Evolutionary conservation across 2,113 vertebrate genomes (phyloP).

Genomic region (Oceanites oceanicus): DNA sequence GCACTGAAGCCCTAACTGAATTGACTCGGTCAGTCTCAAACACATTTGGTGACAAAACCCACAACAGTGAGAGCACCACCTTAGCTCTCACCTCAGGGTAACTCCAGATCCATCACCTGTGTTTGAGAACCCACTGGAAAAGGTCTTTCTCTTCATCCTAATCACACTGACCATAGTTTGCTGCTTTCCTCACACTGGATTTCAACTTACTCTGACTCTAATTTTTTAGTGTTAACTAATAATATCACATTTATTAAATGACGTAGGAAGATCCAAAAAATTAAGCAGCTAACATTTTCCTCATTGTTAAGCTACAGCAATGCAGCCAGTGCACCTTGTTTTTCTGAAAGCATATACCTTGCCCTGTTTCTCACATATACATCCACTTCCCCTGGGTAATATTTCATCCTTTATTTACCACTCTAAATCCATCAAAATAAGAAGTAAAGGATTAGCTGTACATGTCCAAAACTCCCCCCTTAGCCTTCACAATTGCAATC

Average conservation of each 20-base stretch:
- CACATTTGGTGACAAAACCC: not conserved
- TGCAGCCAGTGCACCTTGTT: not conserved
- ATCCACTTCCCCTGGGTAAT: not conserved
- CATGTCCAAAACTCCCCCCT: not conserved
- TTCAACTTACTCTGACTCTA: not conserved
- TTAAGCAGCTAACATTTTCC: not conserved
- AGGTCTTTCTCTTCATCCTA: not conserved
- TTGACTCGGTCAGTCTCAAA: not conserved
- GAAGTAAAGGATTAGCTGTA: not conserved
- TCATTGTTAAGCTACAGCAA: not conserved
- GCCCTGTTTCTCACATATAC: not conserved
- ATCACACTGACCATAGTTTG: not conserved
- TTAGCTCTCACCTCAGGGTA: not conserved
- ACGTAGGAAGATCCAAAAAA: not conserved
- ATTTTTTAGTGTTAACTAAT: not conserved
- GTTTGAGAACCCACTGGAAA: not conserved
- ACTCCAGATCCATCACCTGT: not conserved
- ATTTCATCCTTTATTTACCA: not conserved
- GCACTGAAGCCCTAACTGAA: not conserved
- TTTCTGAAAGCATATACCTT: not conserved
- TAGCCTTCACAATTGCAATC: not conserved
- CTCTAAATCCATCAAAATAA: not conserved
- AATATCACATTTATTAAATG: not conserved
- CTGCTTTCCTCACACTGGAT: not conserved
- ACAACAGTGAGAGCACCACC: not conserved